These are phyloP conservation scores for Herpetotheres cachinnans DNA, from an alignment of 2,113 vertebrate species.

Conservation along the genomic window DNA sequence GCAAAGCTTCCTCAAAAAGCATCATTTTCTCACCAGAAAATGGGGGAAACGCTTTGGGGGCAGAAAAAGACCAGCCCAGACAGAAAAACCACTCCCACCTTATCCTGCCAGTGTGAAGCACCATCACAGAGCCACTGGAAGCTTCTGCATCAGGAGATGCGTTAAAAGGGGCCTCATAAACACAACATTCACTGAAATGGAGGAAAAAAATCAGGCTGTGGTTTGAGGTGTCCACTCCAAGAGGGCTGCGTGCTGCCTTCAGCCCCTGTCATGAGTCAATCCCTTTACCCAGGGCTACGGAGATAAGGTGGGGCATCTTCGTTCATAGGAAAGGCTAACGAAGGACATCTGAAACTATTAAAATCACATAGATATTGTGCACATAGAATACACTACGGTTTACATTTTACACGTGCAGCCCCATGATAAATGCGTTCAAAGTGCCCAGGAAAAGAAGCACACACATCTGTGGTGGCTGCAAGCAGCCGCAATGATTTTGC, in stretches of 20 bases:
- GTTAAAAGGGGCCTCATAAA: not conserved
- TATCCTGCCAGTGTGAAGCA: rapidly evolving
- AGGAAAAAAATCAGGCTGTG: no score
- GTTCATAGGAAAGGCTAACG: rapidly evolving
- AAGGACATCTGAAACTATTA: not conserved
- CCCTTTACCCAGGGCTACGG: not conserved
- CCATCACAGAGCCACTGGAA: not conserved
- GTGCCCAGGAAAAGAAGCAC: not conserved
- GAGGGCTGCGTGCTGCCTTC: not conserved
- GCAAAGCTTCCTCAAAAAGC: not conserved
- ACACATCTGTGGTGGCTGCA: rapidly evolving
- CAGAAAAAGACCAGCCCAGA: not conserved
- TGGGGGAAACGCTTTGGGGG: not conserved
- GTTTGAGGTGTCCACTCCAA: not conserved
- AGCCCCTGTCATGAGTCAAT: not conserved
- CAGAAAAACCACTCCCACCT: not conserved
- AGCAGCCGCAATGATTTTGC: not conserved
- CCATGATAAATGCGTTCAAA: rapidly evolving
- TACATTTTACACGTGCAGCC: rapidly evolving
- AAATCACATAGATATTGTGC: rapidly evolving
- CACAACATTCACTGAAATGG: not conserved
- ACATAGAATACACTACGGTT: rapidly evolving
- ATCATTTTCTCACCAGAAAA: not conserved
- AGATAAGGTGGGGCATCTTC: not conserved
- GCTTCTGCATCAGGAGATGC: not conserved